A percentile compares a stretch with the other conserved stretches of the same genome.
These are phyloP conservation scores for Seriola quinqueradiata DNA, from an alignment of 2,113 vertebrate species.

Conservation along the genomic window DNA sequence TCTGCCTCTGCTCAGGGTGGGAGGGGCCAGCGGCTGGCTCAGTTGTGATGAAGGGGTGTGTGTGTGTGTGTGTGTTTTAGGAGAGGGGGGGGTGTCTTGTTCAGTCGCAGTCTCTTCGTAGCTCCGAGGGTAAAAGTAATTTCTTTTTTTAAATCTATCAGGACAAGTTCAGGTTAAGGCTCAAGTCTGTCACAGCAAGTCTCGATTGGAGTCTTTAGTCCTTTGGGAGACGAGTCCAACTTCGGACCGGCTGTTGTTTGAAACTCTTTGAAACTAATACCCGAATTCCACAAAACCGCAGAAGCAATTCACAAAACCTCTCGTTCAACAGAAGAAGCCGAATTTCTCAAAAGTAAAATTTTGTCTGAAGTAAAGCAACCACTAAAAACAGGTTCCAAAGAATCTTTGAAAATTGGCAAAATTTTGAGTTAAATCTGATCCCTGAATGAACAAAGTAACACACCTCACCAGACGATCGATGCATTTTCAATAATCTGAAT, in stretches of 20 bases:
- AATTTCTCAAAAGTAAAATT: too few species aligned
- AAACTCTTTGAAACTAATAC: background rate
- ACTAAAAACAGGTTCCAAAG: too few species aligned
- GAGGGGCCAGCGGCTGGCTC: background rate
- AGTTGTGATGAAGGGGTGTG: background rate
- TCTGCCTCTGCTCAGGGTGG: constrained; percentile 2
- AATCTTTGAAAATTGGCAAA: background rate
- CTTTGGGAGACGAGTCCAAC: too few species aligned
- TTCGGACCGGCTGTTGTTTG: background rate
- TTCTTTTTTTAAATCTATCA: background rate
- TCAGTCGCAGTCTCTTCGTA: background rate
- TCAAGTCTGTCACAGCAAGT: background rate
- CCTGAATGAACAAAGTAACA: background rate
- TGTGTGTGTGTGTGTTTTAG: background rate
- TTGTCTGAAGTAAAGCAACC: too few species aligned
- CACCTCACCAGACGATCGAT: background rate
- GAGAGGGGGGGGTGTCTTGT: background rate
- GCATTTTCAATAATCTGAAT: background rate
- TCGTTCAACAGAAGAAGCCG: too few species aligned
- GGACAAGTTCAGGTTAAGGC: background rate
- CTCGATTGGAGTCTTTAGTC: too few species aligned
- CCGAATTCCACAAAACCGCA: background rate
- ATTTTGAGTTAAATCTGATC: too few species aligned
- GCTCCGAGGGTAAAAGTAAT: background rate
- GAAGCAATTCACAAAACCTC: too few species aligned